Base-by-base conservation (phyloP, 2,113 vertebrate genomes). In the Xiphophorus couchianus region DNA sequence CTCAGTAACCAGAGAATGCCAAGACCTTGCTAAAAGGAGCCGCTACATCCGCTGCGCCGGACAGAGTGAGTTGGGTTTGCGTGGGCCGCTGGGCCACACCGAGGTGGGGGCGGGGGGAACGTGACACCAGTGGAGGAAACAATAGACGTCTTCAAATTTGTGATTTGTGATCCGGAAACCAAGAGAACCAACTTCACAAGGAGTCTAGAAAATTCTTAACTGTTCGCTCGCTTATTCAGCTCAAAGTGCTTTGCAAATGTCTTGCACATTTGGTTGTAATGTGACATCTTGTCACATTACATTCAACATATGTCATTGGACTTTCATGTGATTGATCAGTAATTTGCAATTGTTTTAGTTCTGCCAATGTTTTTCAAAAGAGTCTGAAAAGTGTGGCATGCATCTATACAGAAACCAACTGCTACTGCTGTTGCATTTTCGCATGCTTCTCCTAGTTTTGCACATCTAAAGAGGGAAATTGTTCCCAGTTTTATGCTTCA, bases 1-100 rank as follows among this genome's bases (percentile, higher is more conserved):
- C 76, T 81, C 70, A 81, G 90, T 90, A 90, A 91, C 88, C 19
- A 27, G 82, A 88, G 90, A 90, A 88, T 73, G 90, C 82, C 88
- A 89, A 71, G 81, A 76, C 64, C 69, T 61, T 44, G 71, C 81
- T 77, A 25, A 86, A 86, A 83, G 84, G 76, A 86, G 82, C 84
- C 66, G 17, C 71, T 82, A 84, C 82, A 89, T 90, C 87, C 82
- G 79, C 72, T 13, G 22, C 25, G 33, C 48, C 12, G 66, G 77
- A 61, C 31, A 30, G 69, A 14, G 44, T 17, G 11, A 39, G 69
- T 68, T 29, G 28, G 54, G 62, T 35, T 76, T 42, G n/a, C 17
- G 35, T 29, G 48, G 66, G 69, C 87, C 81, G 67, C 15, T n/a
- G 86, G 84, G 89, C 58, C 74, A 54, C 76, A 0, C 14, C 7